Conservation (phyloP, 2,797 vertebrate genomes). For the Gadopsis bispinosus region DNA sequence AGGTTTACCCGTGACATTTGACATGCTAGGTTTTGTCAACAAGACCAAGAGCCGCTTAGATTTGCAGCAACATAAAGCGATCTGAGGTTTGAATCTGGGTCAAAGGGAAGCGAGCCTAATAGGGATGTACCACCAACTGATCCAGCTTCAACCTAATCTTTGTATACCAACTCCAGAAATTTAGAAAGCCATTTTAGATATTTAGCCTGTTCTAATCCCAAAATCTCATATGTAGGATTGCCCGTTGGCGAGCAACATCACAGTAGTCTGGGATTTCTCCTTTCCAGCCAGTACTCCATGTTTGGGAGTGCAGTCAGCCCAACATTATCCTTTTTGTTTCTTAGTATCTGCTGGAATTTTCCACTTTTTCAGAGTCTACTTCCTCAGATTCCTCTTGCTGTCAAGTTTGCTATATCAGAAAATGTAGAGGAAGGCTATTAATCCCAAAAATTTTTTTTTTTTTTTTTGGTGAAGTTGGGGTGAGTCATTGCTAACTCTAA, state of each 20-base stretch:
- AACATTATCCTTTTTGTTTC: constrained; percentile 41
- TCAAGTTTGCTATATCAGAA: constrained; percentile 45
- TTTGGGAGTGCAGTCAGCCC: constrained; percentile 25
- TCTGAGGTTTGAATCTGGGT: constrained; percentile 71
- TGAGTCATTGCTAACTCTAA: constrained; percentile 60
- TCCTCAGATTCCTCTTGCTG: constrained; percentile 39
- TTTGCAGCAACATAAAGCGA: constrained; percentile 58
- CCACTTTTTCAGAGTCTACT: constrained; percentile 18
- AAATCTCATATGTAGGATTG: constrained; percentile 58
- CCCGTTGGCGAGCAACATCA: constrained; percentile 26
- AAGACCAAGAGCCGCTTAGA: constrained; percentile 64
- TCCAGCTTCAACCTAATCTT: constrained; percentile 64
- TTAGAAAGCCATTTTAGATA: constrained; percentile 74
- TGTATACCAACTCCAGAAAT: constrained; percentile 61
- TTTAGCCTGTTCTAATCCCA: constrained; percentile 70
- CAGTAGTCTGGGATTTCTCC: constrained; percentile 59
- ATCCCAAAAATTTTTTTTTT: too few species aligned
- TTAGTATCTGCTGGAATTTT: constrained; percentile 1
- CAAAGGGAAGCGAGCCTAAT: constrained; percentile 67
- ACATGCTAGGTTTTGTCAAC: constrained; percentile 72
- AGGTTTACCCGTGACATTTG: constrained; percentile 58
- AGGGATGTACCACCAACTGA: constrained; percentile 62
- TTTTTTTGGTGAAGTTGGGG: constrained; percentile 50
- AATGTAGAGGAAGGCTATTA: constrained; percentile 54
- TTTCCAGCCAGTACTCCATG: constrained; percentile 26